Conservation (phyloP, 2,113 vertebrate species). For the Rafetus swinhoei region DNA sequence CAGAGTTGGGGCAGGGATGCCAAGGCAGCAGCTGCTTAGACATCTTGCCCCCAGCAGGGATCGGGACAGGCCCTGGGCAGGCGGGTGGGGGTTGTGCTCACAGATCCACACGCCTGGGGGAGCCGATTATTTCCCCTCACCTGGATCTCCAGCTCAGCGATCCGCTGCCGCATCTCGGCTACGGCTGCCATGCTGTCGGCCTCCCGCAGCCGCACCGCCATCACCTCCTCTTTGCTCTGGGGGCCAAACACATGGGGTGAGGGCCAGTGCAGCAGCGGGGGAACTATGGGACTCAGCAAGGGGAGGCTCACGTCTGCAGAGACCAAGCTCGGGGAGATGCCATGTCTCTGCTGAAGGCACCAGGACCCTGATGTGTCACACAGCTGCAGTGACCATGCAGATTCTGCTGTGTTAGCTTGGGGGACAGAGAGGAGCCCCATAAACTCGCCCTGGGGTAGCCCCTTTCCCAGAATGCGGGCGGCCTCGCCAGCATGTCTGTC, state of each 20-base stretch:
- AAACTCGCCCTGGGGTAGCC: too few species aligned
- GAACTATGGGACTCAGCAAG: background rate
- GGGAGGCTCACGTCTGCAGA: background rate
- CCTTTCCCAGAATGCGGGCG: background rate
- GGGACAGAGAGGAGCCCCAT: background rate
- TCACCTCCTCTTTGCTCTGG: slow-evolving; percentile 95
- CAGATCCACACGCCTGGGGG: background rate
- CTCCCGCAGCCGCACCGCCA: slow-evolving; percentile 92
- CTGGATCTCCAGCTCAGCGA: slow-evolving; percentile 96
- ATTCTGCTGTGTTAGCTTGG: background rate
- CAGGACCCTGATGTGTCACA: background rate
- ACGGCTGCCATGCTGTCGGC: slow-evolving; percentile 93
- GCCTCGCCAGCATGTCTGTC: background rate
- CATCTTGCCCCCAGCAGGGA: background rate
- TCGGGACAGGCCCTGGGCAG: background rate
- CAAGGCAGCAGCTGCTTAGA: background rate
- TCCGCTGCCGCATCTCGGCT: slow-evolving; percentile 92
- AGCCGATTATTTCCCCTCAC: slow-evolving; percentile 60
- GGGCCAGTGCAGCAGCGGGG: background rate
- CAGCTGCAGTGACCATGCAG: background rate
- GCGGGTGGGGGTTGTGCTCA: background rate
- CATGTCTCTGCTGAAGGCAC: background rate
- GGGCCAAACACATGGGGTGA: background rate
- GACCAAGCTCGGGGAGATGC: background rate
- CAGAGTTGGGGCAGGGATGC: background rate